Evolutionary conservation across 2,888 invertebrate genomes (phyloP).

Genomic region (Tetrapedia diversipes): DNA sequence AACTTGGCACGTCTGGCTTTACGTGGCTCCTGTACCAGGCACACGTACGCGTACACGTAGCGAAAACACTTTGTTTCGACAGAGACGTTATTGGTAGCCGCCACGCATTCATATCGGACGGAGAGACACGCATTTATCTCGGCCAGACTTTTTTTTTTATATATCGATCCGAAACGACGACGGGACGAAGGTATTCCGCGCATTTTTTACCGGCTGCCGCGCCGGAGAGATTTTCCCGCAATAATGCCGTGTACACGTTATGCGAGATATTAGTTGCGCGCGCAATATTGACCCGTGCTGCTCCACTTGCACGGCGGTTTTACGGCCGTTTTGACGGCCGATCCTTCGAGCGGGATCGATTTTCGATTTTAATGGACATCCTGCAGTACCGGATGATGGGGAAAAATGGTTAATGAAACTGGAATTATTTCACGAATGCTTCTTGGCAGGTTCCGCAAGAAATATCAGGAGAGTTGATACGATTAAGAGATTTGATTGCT

Average conservation of each 20-base stretch:
- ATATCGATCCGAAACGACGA: conserved; percentile 36
- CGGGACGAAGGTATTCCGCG: not conserved
- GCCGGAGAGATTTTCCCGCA: conserved; percentile 23
- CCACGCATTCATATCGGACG: conserved; percentile 3
- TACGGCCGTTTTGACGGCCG: not conserved
- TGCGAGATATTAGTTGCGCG: conserved; percentile 35
- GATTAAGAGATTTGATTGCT: no score
- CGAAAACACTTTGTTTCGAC: conserved; percentile 38
- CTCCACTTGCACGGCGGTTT: not conserved
- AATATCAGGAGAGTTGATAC: no score
- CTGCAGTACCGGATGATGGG: no score
- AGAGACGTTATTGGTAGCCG: conserved; percentile 29
- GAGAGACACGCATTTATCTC: conserved; percentile 22
- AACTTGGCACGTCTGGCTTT: conserved; percentile 29
- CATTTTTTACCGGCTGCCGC: conserved; percentile 14
- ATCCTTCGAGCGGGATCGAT: not conserved
- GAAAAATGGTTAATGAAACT: not conserved
- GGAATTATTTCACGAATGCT: not conserved
- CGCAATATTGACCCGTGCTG: conserved; percentile 36
- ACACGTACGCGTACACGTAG: no score
- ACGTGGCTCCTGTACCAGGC: conserved; percentile 32
- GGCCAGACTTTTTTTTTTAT: conserved; percentile 4
- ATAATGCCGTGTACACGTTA: conserved; percentile 18
- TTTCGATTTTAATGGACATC: not conserved
- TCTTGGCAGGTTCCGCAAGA: no score